Evolutionary conservation across 2,797 vertebrate species (phyloP), one percentile per base, ranked within the genome.

Genomic region (Todus mexicanus): DNA sequence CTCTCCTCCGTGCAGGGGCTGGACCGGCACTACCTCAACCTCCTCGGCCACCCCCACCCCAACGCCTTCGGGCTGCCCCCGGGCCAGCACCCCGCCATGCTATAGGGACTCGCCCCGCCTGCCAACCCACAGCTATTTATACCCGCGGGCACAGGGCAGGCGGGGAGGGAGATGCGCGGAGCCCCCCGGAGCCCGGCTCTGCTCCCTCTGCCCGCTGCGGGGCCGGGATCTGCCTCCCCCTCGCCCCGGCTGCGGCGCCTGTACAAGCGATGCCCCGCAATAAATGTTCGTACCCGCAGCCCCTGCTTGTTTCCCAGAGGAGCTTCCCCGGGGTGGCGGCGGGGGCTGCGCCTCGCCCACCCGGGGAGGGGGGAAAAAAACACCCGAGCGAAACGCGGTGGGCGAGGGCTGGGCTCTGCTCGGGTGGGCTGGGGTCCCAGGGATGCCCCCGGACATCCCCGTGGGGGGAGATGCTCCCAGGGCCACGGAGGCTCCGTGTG

Each of bases 21-120:
- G 82, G 98, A 99, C 95, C 98, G 99, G 74, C 99, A 99, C 94
- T 99, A 99, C 94, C 98, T 99, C 96, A 99, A 98, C 97, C 98
- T 99, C 40, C 97, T 99, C 73, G 98, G 99, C 33, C 99, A 99
- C 95, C 97, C 98, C 23, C 99, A 99, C 93, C 97, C 98, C 29
- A 98, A 98, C 87, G 96, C 98, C 35, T 98, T 99, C 61, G 98
- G 98, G 95, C 97, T 99, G 94, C 98, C 99, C 97, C 97, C 98
- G 42, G 97, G 98, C 54, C 99, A 99, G 92, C 99, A 98, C 50
- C 97, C 97, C 14, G 97, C 98, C 7, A 92, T 97, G 84, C 97
- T 98, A 91, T 98, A 97, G 97, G 96, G 45, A 90, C 91, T 88
- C 50, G 11, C 11, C 27, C 53, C 25, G 9, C 43, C 53, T 21